Conservation (phyloP, 2,888 invertebrate species). For the Hydropsyche betteni region DNA sequence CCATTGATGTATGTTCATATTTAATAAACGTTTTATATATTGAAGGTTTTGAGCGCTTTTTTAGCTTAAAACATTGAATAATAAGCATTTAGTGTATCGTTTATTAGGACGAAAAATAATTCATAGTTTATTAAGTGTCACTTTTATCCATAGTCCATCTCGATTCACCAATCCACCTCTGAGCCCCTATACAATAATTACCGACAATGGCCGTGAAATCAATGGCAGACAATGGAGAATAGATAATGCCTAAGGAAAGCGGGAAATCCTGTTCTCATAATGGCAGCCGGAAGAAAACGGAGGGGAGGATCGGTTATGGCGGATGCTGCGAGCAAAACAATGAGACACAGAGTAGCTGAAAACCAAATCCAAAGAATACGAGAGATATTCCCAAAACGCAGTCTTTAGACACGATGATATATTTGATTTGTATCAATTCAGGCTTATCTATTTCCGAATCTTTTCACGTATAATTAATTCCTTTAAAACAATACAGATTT, state of each 20-base stretch:
- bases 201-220: conserved; percentile 41
- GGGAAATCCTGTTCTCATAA: conserved; percentile 44
- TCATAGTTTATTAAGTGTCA: not conserved
- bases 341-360: conserved; percentile 22
- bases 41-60: too few relatives aligned
- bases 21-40: too few relatives aligned
- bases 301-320: conserved; percentile 40
- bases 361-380: not conserved
- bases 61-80: too few relatives aligned
- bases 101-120: too few relatives aligned
- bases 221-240: conserved; percentile 40
- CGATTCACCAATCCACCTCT: not conserved
- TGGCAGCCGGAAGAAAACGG: conserved; percentile 49
- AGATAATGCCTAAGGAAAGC: conserved; percentile 39
- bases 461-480: too few relatives aligned
- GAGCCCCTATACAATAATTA: conserved; percentile 34
- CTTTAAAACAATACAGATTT: too few relatives aligned
- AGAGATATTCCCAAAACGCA: too few relatives aligned
- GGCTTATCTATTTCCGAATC: too few relatives aligned
- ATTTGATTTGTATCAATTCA: too few relatives aligned
- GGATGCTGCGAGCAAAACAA: conserved; percentile 46
- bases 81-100: too few relatives aligned
- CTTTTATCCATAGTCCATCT: not conserved
- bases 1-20: too few relatives aligned
- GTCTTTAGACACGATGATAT: too few relatives aligned